Base-by-base conservation (phyloP, 2,797 vertebrate genomes). In the Nyctibius grandis region DNA sequence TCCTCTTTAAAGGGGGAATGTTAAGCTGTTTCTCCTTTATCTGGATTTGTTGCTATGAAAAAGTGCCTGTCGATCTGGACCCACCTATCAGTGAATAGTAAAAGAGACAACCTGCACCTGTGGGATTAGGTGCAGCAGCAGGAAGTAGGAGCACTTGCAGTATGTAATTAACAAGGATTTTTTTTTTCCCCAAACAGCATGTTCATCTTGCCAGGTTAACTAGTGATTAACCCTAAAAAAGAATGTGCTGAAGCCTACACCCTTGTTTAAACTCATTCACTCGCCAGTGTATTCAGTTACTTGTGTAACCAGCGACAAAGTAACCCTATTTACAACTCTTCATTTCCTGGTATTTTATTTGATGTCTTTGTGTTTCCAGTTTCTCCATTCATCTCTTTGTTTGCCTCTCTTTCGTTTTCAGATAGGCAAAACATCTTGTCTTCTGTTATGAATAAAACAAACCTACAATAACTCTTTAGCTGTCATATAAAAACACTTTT, bases 101-200 rank as follows among this genome's bases (percentile, higher is more conserved):
- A 95, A 93, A 95, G 97, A 69, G 80, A 95, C 95, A 96, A 95
- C 95, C 90, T 86, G 95, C 98, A 98, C 98, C 98, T 98, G 98
- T 98, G 97, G 97, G 97, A 98, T 98, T 98, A 98, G 98, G 96
- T 96, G 87, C 95, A 97, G 85, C 97, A 97, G 97, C 98, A 98
- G 98, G 98, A 99, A 98, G 98, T 96, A 96, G 96, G 91, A 97
- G 97, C 94, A 67, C 95, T 97, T 94, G 97, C 95, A 96, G 96
- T 92, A 87, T 98, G 96, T 99, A 99, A 99, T 99, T 99, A 99
- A 97, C 96, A 92, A 97, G 97, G 98, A 98, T 97, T 98, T 98
- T 96, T 87, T 93, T 91, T 83, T 54, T 83, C 56, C 97, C 96
- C 95, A 91, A 97, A 96, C 96, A 96, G 92, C 85, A 61, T 97